Percentiles rank a stretch among this genome's conserved stretches.
Conservation (phyloP, 2,888 invertebrate genomes). For the Leucophenga maculata region DNA sequence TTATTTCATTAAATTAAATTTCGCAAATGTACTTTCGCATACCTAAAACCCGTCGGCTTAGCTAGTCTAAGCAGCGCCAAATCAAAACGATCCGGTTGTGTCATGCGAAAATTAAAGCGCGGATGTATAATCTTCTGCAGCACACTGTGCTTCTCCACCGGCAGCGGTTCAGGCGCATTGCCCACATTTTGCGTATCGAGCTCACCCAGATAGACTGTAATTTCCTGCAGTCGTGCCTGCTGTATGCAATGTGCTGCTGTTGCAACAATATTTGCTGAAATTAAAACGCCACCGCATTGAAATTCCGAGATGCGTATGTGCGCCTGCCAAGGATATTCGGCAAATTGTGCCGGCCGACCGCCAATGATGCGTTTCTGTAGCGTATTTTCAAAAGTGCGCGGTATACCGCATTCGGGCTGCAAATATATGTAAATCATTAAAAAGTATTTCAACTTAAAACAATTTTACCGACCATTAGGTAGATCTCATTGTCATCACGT, state of each 20-base stretch:
- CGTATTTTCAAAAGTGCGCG: conserved; percentile 74
- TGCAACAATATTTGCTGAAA: conserved; percentile 80
- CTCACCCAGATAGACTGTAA: conserved; percentile 85
- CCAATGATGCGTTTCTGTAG: conserved; percentile 86
- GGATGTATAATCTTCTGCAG: conserved; percentile 85
- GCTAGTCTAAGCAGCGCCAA: conserved; percentile 83
- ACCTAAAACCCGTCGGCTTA: conserved; percentile 75
- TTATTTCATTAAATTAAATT: conserved; percentile 18
- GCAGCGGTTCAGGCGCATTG: conserved; percentile 76
- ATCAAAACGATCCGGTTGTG: conserved; percentile 88
- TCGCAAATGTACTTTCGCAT: no score
- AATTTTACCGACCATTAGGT: conserved; percentile 45
- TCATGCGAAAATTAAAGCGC: conserved; percentile 84
- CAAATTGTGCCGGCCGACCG: conserved; percentile 82
- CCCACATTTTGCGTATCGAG: conserved; percentile 83
- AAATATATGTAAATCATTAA: conserved; percentile 16
- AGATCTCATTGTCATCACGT: conserved; percentile 69
- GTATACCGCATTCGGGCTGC: conserved; percentile 79
- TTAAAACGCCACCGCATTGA: conserved; percentile 88
- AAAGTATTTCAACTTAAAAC: conserved; percentile 16
- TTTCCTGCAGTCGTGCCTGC: conserved; percentile 81
- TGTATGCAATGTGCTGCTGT: conserved; percentile 90
- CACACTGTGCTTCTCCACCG: conserved; percentile 80
- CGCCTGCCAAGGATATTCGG: conserved; percentile 89
- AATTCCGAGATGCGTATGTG: conserved; percentile 87